phyloP scores from a whole-genome alignment of 1,140 invertebrate genomes.

The fruit fly (Drosophila melanogaster) region Release_6_plus_ISO1_MT NC_004354.4:3188001-3188500 shows the following conservation, averaged over 20 bases:
- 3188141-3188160: slow-evolving; percentile 11
- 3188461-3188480: background rate
- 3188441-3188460: background rate
- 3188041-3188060: slow-evolving; percentile 38
- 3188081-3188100: slow-evolving; percentile 22
- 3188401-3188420: background rate
- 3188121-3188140: slow-evolving; percentile 1
- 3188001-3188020: slow-evolving; percentile 40
- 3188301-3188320: slow-evolving; percentile 27
- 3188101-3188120: slow-evolving; percentile 11
- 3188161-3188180: slow-evolving; percentile 3
- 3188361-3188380: slow-evolving; percentile 7
- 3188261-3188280: slow-evolving; percentile 7
- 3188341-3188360: slow-evolving; percentile 35
- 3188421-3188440: slow-evolving; percentile 5
- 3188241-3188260: background rate
- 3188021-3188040: slow-evolving; percentile 37
- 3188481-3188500: slow-evolving; percentile 9
- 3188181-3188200: background rate
- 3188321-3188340: slow-evolving; percentile 23
- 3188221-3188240: background rate
- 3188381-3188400: slow-evolving; percentile 14
- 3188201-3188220: background rate
- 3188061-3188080: slow-evolving; percentile 14
- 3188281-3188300: slow-evolving; percentile 7